phyloP scores from a whole-genome alignment of 1,140 invertebrate species.

The Scylla paramamosain region DNA sequence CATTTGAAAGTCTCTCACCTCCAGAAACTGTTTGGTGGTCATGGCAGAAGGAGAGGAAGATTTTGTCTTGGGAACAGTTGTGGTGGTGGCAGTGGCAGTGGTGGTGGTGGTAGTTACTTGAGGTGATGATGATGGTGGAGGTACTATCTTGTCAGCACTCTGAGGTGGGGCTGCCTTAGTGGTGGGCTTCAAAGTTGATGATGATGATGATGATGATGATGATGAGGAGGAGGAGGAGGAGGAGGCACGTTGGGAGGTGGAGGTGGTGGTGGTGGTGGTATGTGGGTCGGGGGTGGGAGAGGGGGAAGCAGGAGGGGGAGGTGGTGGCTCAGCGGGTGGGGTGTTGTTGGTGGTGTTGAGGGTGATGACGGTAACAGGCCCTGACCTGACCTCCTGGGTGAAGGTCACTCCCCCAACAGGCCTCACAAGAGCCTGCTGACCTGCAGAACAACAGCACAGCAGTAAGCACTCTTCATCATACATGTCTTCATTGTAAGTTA shows the following conservation, averaged over 20 bases:
- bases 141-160: neutral
- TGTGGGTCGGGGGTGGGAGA: neutral
- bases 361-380: slow-evolving; percentile 68
- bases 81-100: neutral
- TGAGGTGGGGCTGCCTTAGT: neutral
- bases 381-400: slow-evolving; percentile 60
- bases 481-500: no score
- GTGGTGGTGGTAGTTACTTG: neutral
- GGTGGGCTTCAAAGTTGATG: neutral
- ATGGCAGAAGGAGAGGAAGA: neutral
- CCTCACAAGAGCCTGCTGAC: slow-evolving; percentile 42
- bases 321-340: neutral
- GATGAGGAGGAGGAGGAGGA: neutral
- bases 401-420: slow-evolving; percentile 59
- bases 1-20: neutral
- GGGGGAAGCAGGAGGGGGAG: neutral
- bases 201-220: neutral
- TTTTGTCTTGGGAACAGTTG: neutral
- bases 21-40: neutral
- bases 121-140: neutral
- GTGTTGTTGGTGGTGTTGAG: slow-evolving; percentile 39
- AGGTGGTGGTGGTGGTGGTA: neutral
- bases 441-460: slow-evolving; percentile 12
- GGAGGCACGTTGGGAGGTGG: no score
- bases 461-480: neutral